phyloP scores from a whole-genome alignment of 2,797 vertebrate genomes.

The Acrocephalus scirpaceus region DNA sequence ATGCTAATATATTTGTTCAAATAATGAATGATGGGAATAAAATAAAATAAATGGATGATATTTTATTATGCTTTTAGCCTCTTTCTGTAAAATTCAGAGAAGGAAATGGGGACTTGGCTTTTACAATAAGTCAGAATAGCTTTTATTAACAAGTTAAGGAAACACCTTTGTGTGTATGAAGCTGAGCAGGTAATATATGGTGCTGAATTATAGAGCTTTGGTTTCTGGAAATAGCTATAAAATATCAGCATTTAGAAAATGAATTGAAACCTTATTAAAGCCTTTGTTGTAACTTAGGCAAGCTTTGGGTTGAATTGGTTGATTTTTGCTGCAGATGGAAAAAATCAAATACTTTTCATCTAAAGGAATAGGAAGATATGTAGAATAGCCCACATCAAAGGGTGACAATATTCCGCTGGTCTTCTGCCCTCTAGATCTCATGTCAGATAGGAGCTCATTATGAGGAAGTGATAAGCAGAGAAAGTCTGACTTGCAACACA shows the following conservation, averaged over 20 bases:
- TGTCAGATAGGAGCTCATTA: neutral
- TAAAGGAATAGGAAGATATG: neutral
- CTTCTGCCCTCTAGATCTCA: neutral
- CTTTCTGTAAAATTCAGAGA: neutral
- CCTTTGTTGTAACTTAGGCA: neutral
- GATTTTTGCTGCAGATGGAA: neutral
- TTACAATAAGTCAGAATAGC: neutral
- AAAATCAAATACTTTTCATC: neutral
- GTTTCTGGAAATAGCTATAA: neutral
- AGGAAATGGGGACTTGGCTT: neutral
- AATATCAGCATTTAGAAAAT: neutral
- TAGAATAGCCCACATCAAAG: neutral
- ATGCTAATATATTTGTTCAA: neutral
- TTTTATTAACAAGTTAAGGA: conserved; percentile 6
- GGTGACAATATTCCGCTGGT: neutral
- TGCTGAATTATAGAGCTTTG: neutral
- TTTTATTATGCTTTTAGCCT: conserved; percentile 13
- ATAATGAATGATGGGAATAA: neutral
- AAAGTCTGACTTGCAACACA: neutral
- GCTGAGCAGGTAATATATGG: neutral
- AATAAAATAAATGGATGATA: conserved; percentile 17
- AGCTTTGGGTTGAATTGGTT: neutral
- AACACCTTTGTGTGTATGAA: neutral
- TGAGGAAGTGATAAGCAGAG: neutral
- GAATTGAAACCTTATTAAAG: neutral